Base-by-base conservation (phyloP, 2,888 invertebrate genomes). In the Hipparchia semele region DNA sequence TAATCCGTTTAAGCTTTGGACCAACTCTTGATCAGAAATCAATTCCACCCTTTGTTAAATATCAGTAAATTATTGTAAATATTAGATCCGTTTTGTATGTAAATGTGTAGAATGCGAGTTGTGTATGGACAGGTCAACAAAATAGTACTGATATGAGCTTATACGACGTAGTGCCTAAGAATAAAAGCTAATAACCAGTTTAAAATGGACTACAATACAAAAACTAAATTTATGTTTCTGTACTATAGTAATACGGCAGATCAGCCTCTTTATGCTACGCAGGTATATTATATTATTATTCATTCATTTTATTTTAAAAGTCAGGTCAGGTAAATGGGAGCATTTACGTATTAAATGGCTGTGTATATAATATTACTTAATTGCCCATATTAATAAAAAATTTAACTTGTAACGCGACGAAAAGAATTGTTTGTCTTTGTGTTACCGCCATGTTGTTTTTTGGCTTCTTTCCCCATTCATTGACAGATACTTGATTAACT, bases 131-230 rank as follows among this genome's bases (percentile, higher is more conserved):
- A 90, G 87, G 84, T 87, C 83, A 86, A 91, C 87, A 90, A 86
- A 89, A 90, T 94, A 94, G 94, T 94, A 94, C 95, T 95, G 94
- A 95, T 94, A 95, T 94, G 95, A 95, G 95, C 95, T 95, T 95
- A 95, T 90, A 92, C 87, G 92, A 94, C 89, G 94, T 95, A 95
- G 95, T 95, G 95, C 95, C 95, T 95, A 95, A 95, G 94, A 94
- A 90, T 91, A 90, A 90, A 90, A 91, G 93, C 93, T 93, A 92
- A 85, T 88, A 86, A 86, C 88, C 89, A 90, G 86, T 73, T 73
- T 76, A 72, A 62, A 62, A 62, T 68, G 53, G 61, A 61, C 68
- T 69, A 69, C 61, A 69, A 84, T 53, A 66, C 59, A 66, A 59
- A 58, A 58, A 49, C 46, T 58, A 56, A 61, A 45, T 59, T 65